Evolutionary conservation across 2,113 vertebrate species (phyloP), one percentile per base, ranked within the genome.

Genomic region (Vulpes vulpes): DNA sequence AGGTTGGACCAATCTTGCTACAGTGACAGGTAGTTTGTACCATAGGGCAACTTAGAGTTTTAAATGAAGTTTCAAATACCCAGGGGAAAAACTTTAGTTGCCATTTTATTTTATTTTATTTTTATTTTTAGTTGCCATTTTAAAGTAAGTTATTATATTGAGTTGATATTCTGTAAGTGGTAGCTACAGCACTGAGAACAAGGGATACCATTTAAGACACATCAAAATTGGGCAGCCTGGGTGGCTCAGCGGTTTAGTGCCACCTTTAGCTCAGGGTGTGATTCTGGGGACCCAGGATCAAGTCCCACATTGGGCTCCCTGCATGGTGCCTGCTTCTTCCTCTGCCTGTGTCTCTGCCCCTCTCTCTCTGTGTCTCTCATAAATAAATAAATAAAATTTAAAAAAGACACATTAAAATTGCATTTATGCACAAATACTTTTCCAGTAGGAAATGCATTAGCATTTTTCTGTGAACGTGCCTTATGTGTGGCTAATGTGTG

Each of bases 71-170:
- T 81, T n/a, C 0, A 64, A 95, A 55, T 69, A n/a, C 14, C 25
- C 67, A 5, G 3, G 25, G 51, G 83, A 16, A 20, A 83, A 69
- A 1, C 7, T 94, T 76, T 62, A 60, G 20, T 91, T 82, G 82
- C 43, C 43, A 43, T 43, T 43, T 43, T 43, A 43, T 43, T 43
- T 43, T 43, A 43, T 43, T 43, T 43, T 43, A 43, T 43, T 43
- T 43, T 43, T 43, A 43, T 43, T 43, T 43, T 43, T 43, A 43
- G 43, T 43, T 43, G 43, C 6, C 43, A 94, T 92, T 96, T 94
- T 76, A 55, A 96, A 96, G 53, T 64, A 91, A 27, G 17, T 87
- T 76, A 59, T 64, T 55, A 74, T 30, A n/a, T 87, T 78, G 38
- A 93, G 5, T 17, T 80, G 25, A 80, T 59, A 76, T 23, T 80